Evolutionary conservation across 2,797 vertebrate species (phyloP), one percentile per base, ranked within the genome.

Genomic region (Sebastes diaconus): DNA sequence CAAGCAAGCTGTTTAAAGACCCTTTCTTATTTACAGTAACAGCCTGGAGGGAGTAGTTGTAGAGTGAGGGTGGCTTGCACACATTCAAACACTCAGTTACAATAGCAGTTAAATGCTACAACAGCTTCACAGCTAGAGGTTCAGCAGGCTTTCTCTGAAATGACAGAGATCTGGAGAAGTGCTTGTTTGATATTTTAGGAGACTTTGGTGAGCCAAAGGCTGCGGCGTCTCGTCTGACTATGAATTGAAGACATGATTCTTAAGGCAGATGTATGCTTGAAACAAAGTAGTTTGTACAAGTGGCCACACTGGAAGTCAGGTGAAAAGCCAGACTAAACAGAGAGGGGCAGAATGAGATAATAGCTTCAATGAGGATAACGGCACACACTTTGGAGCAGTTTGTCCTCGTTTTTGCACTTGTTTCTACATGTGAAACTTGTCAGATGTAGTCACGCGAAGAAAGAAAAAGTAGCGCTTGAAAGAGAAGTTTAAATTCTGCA

Each of bases 1-100:
- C 65, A 54, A 14, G 18, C 42, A 65, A 70, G 50, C 68, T 73
- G 66, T 80, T 84, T 58, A 75, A 72, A 54, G 66, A 24, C 29
- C 70, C 29, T 39, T 27, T 68, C 63, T 46, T 68, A 71, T 75
- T 72, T 75, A 75, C 52, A 81, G 54, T 25, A 65, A 22, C 66
- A 60, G 59, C 79, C 71, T 50, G 50, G 59, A 65, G 63, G 66
- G 63, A 69, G 68, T 39, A 60, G 54, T 36, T 74, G 64, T 61
- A 36, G 29, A 70, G 39, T 12, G 30, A 57, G 34, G 52, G 42
- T 7, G 27, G 46, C 58, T 73, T 68, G n/a, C 73, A 65, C 54
- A 59, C 24, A 29, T 63, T 80, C 54, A 73, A 27, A 73, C 12
- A 54, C 65, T 73, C 39, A 78, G 12, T 72, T 24, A 20, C 39